Conservation (phyloP, 2,888 invertebrate species). For the Eupithecia subfuscata region DNA sequence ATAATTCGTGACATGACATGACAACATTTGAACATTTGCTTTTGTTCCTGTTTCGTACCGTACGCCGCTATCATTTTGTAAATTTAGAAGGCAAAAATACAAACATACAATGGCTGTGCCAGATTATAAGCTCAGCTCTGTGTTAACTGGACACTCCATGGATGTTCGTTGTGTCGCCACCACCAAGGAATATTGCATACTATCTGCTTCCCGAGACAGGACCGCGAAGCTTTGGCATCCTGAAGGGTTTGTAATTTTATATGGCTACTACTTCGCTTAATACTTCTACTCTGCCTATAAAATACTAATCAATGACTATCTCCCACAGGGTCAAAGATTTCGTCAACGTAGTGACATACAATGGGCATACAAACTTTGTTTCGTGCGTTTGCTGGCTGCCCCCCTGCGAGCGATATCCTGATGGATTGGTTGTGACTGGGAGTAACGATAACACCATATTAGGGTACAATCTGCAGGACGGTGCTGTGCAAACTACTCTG, state of each 20-base stretch:
- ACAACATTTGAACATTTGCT: too few relatives aligned
- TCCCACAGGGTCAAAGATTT: conserved; percentile 83
- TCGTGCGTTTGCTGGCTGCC: conserved; percentile 91
- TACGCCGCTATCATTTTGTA: conserved; percentile 48
- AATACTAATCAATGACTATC: neutral
- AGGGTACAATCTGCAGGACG: conserved; percentile 89
- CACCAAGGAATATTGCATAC: conserved; percentile 87
- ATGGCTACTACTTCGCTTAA: neutral
- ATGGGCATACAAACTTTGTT: conserved; percentile 94
- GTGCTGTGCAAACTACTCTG: conserved; percentile 87
- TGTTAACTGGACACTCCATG: conserved; percentile 90
- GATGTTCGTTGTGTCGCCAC: conserved; percentile 92
- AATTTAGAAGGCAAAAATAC: conserved; percentile 44
- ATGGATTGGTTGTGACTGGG: conserved; percentile 93
- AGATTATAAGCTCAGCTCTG: conserved; percentile 91
- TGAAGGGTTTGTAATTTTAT: conserved; percentile 83
- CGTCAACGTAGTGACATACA: conserved; percentile 86
- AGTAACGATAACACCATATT: conserved; percentile 94
- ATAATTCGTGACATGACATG: conserved; percentile 69
- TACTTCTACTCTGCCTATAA: neutral
- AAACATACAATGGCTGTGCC: conserved; percentile 71
- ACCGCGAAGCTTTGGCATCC: conserved; percentile 94
- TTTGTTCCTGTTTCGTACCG: conserved; percentile 9
- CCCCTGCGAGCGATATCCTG: conserved; percentile 87
- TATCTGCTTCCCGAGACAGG: conserved; percentile 95